phyloP scores from a whole-genome alignment of 2,797 vertebrate species.

The Lindbergichthys nudifrons region DNA sequence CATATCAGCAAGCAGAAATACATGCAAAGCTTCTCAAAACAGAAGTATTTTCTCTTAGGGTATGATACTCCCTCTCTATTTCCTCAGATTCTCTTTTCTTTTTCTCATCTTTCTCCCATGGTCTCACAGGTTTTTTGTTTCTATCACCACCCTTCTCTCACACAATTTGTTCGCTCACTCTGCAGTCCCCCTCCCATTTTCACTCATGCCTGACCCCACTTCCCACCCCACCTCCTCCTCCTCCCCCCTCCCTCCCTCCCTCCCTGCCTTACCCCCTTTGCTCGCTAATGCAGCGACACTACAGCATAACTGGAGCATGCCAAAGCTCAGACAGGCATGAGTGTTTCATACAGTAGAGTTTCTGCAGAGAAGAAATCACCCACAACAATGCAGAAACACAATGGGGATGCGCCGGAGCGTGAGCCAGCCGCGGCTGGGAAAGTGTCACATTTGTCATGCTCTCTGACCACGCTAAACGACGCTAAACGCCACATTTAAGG shows the following conservation, averaged over 20 bases:
- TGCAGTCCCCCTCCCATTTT: constrained; percentile 75
- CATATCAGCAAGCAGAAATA: constrained; percentile 40
- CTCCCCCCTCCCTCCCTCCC: constrained; percentile 2
- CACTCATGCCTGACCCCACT: constrained; percentile 61
- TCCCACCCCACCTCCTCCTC: neutral
- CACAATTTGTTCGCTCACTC: constrained; percentile 64
- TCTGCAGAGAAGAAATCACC: constrained; percentile 80
- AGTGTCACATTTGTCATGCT: constrained; percentile 88
- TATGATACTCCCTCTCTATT: constrained; percentile 24
- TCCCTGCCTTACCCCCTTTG: constrained; percentile 47
- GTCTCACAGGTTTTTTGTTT: constrained; percentile 28
- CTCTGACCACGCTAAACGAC: constrained; percentile 85
- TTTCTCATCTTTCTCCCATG: constrained; percentile 43
- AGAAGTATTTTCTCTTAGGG: constrained; percentile 54
- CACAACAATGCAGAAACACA: constrained; percentile 85
- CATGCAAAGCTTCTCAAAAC: constrained; percentile 60
- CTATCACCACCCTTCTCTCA: constrained; percentile 52
- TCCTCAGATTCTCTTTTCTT: constrained; percentile 30
- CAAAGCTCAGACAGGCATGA: constrained; percentile 89
- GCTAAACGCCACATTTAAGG: constrained; percentile 85
- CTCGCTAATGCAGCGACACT: constrained; percentile 80
- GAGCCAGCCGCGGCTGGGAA: constrained; percentile 81
- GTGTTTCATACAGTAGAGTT: constrained; percentile 85
- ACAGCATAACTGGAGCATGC: constrained; percentile 87
- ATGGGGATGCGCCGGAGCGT: constrained; percentile 79